Percentiles rank a stretch among this genome's conserved stretches.
These are phyloP conservation scores for Thaleichthys pacificus DNA, from an alignment of 2,797 vertebrate genomes.

Conservation along the genomic window DNA sequence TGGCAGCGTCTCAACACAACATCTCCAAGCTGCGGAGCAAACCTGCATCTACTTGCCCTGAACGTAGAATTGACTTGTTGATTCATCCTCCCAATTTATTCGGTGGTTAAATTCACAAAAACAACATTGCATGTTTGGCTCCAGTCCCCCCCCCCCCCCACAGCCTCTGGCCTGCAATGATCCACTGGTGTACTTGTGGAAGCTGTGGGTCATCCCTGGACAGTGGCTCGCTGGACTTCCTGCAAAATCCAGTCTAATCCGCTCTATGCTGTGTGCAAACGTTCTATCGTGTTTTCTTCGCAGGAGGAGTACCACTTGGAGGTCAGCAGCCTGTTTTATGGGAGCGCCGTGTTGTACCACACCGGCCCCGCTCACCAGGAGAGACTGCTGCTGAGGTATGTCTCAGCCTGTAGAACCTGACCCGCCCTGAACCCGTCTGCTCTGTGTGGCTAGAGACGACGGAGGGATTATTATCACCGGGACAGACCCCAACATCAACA, in stretches of 20 bases:
- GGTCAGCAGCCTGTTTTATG: conserved; percentile 60
- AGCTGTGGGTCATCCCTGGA: conserved; percentile 35
- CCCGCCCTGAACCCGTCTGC: not conserved
- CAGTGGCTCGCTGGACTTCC: not conserved
- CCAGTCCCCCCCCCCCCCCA: conserved; percentile 23
- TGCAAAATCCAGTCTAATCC: no score
- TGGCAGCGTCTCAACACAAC: not conserved
- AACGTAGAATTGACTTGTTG: not conserved
- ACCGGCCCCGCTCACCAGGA: conserved; percentile 39
- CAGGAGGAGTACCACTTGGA: conserved; percentile 61
- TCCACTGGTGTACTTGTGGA: conserved; percentile 37
- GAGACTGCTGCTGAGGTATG: conserved; percentile 61
- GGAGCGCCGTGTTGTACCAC: conserved; percentile 50
- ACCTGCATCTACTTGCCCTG: conserved; percentile 7
- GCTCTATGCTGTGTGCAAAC: not conserved
- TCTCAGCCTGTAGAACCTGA: not conserved
- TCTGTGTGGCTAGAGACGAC: not conserved
- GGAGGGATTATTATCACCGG: not conserved
- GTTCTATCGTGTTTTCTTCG: conserved; percentile 21
- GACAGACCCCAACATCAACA: conserved; percentile 9
- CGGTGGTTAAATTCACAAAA: conserved; percentile 33
- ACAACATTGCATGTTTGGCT: conserved; percentile 30
- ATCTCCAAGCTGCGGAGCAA: not conserved
- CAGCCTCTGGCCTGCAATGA: conserved; percentile 36
- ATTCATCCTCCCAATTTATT: not conserved